These are phyloP conservation scores for Drosophila ananassae DNA, from an alignment of 1,140 invertebrate species.

Conservation along the genomic window DNA sequence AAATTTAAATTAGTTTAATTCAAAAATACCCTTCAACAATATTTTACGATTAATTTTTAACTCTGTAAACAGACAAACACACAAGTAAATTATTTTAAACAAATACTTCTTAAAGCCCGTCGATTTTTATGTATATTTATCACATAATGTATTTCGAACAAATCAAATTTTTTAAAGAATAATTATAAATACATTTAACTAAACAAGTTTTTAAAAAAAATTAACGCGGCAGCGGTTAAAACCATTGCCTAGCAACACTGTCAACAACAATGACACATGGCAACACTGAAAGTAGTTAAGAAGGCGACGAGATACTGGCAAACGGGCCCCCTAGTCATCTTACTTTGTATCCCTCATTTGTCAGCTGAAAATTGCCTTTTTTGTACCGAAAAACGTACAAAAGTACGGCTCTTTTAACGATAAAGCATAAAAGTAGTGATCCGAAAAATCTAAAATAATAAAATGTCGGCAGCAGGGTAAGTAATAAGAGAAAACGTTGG, in stretches of 20 bases:
- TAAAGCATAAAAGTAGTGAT: slow-evolving; percentile 16
- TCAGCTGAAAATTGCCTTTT: slow-evolving; percentile 63
- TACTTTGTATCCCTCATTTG: slow-evolving; percentile 9
- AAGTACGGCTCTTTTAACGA: slow-evolving; percentile 33
- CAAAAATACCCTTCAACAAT: too few relatives aligned
- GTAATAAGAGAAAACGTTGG: slow-evolving; percentile 13
- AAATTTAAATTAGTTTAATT: too few relatives aligned
- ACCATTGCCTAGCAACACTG: neutral
- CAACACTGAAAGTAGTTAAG: neutral
- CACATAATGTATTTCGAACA: too few relatives aligned
- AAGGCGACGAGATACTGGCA: neutral
- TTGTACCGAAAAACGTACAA: slow-evolving; percentile 43
- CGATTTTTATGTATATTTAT: too few relatives aligned
- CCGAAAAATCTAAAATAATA: slow-evolving; percentile 38
- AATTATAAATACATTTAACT: neutral
- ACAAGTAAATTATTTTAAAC: too few relatives aligned
- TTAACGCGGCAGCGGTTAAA: neutral
- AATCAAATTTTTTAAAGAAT: neutral
- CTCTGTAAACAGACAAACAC: too few relatives aligned
- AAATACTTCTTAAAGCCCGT: too few relatives aligned
- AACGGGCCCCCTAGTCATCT: slow-evolving; percentile 16
- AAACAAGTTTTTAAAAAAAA: neutral
- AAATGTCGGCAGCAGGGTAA: slow-evolving; percentile 69
- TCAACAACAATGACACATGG: neutral
- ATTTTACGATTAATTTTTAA: too few relatives aligned